phyloP scores from a whole-genome alignment of 2,888 invertebrate species.

The Gastracanthus pulcherrimus region DNA sequence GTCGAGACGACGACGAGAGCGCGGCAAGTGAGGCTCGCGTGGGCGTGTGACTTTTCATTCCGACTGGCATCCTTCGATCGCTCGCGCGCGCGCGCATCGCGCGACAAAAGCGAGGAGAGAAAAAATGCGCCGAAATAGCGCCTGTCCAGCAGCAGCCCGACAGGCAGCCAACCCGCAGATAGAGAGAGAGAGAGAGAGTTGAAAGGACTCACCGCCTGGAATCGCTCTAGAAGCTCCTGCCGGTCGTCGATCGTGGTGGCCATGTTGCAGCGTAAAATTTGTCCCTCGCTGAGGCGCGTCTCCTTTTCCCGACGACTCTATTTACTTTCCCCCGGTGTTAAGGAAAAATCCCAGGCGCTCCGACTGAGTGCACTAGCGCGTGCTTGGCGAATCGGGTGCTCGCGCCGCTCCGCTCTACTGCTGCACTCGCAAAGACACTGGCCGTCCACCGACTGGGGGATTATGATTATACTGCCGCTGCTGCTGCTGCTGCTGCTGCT shows the following conservation, averaged over 20 bases:
- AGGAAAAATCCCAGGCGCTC: too few relatives aligned
- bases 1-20: neutral
- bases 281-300: neutral
- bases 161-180: neutral
- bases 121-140: neutral
- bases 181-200: neutral
- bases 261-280: slow-evolving; percentile 63
- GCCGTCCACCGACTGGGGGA: too few relatives aligned
- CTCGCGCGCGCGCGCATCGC: neutral
- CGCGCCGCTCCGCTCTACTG: neutral
- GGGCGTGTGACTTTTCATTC: slow-evolving; percentile 33
- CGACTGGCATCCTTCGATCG: slow-evolving; percentile 4
- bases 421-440: neutral
- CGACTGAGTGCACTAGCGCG: neutral
- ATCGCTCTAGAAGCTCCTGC: slow-evolving; percentile 75
- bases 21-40: neutral
- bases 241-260: slow-evolving; percentile 76
- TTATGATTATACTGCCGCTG: too few relatives aligned
- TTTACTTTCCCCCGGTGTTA: too few relatives aligned
- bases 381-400: neutral
- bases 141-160: neutral
- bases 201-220: slow-evolving; percentile 71
- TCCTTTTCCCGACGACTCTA: too few relatives aligned
- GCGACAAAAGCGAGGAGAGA: neutral
- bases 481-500: too few relatives aligned